A percentile compares a stretch with the other conserved stretches of the same genome.
These are phyloP conservation scores for Zoanthus sociatus DNA, from an alignment of 92 coral and sea anemone genomes.

Conservation along the genomic window DNA sequence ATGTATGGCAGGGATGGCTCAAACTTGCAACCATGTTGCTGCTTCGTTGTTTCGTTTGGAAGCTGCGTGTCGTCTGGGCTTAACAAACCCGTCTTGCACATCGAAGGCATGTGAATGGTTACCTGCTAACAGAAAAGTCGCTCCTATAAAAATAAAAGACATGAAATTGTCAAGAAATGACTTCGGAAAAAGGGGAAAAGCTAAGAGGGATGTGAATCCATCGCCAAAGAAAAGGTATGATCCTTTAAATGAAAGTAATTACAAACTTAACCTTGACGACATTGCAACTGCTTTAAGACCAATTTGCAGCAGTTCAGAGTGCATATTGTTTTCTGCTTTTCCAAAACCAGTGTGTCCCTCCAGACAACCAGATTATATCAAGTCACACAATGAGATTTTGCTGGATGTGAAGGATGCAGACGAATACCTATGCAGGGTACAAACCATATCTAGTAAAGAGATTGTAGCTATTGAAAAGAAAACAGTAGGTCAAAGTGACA, in stretches of 20 bases:
- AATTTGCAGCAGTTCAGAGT: conserved; percentile 45
- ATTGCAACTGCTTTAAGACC: conserved; percentile 56
- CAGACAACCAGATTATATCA: conserved; percentile 30
- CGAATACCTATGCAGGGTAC: conserved; percentile 39
- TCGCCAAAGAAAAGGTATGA: conserved; percentile 53
- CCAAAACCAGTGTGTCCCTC: conserved; percentile 51
- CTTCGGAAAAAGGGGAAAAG: conserved; percentile 59
- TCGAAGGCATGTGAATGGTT: conserved; percentile 61
- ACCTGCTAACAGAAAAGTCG: conserved; percentile 50
- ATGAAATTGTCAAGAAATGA: conserved; percentile 50
- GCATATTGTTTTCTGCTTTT: conserved; percentile 58
- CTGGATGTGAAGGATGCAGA: conserved; percentile 53
- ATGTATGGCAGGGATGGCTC: conserved; percentile 63
- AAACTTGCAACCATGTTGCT: conserved; percentile 62
- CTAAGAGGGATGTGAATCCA: conserved; percentile 53
- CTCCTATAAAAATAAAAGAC: conserved; percentile 56
- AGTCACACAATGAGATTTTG: conserved; percentile 51
- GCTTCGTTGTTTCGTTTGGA: conserved; percentile 54
- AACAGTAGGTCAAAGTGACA: conserved; percentile 53
- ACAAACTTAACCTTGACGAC: conserved; percentile 50
- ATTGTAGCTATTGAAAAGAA: conserved; percentile 54
- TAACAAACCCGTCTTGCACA: conserved; percentile 59
- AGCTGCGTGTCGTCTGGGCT: conserved; percentile 54
- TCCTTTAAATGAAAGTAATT: conserved; percentile 48
- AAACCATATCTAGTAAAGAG: conserved; percentile 49